These are phyloP conservation scores for Zaprionus africanus DNA, from an alignment of 1,140 invertebrate species.

Conservation along the genomic window DNA sequence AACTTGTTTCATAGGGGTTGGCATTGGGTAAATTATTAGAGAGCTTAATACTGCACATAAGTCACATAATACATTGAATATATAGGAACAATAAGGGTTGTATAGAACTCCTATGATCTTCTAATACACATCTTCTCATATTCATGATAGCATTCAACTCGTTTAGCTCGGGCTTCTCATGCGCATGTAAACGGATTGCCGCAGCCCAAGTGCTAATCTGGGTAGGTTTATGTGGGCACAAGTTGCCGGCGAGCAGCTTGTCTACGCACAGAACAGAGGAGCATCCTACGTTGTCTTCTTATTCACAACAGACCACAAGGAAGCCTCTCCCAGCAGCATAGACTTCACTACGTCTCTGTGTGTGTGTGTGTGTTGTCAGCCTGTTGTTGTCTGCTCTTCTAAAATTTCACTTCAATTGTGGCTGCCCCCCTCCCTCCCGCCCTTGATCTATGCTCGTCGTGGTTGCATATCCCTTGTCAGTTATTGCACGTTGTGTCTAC, in stretches of 20 bases:
- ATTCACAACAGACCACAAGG: constrained; percentile 20
- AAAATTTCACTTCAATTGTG: constrained; percentile 34
- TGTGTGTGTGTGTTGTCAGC: neutral
- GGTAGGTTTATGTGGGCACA: neutral
- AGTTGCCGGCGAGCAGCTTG: neutral
- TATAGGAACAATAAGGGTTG: no score
- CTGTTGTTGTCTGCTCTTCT: constrained; percentile 13
- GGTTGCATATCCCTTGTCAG: constrained; percentile 27
- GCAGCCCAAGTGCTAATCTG: neutral
- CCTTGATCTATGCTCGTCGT: no score
- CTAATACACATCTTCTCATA: neutral
- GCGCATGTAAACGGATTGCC: neutral
- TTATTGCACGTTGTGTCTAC: constrained; percentile 45
- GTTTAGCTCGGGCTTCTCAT: neutral
- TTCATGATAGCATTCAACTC: neutral
- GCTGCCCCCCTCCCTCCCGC: neutral
- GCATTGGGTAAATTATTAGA: neutral
- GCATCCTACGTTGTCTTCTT: constrained; percentile 13
- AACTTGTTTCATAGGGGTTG: neutral
- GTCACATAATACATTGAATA: no score
- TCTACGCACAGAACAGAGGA: neutral
- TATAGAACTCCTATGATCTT: neutral
- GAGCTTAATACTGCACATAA: neutral
- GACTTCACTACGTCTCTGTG: constrained; percentile 2
- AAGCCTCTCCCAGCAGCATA: constrained; percentile 24